Base-by-base conservation (phyloP, 2,888 invertebrate species). In the Eretmocerus hayati region DNA sequence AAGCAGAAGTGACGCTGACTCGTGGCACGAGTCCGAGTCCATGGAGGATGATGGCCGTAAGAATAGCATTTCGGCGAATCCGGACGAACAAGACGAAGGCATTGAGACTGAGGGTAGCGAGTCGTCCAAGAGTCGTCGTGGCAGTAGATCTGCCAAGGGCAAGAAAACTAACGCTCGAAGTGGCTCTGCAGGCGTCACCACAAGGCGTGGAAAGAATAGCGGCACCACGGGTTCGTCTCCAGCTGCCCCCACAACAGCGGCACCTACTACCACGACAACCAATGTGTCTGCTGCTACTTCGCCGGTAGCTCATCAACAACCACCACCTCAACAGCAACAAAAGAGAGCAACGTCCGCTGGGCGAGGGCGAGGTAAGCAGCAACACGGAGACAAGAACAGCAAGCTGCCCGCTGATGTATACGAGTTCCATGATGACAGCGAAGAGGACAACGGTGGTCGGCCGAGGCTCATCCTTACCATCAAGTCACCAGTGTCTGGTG, bases 341-440 rank as follows among this genome's bases (percentile, higher is more conserved):
- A 63, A 64, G 51, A 62, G 71, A 3, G 39, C 23, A 1, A 76
- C 76, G 4, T 72, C 75, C 57, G 72, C 74, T 31, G 65, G 65
- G 0, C 67, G 65, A 9, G 67, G 63, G 37, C n/a, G n/a, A n/a
- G 65, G 58, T 11, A 71, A 70, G 37, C 67, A 68, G 37, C 66
- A 65, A 36, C 65, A 67, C 36, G 59, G 74, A 9, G 81, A 75
- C 56, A 78, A 75, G 58, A 70, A 67, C 40, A 80, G 81, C 58
- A n/a, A n/a, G n/a, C 72, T 78, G 41, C 77, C 82, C 1, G 82
- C 85, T 9, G 92, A 92, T 64, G 81, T 93, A 3, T 93, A 92
- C 65, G 92, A 92, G 67, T 93, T 93, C 66, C 84, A 87, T 58
- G 92, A 92, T 64, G 92, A 92, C 67, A 87, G 89, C 5, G 91